Conservation (phyloP, 1,140 invertebrate genomes). For the Megalonaias nervosa region DNA sequence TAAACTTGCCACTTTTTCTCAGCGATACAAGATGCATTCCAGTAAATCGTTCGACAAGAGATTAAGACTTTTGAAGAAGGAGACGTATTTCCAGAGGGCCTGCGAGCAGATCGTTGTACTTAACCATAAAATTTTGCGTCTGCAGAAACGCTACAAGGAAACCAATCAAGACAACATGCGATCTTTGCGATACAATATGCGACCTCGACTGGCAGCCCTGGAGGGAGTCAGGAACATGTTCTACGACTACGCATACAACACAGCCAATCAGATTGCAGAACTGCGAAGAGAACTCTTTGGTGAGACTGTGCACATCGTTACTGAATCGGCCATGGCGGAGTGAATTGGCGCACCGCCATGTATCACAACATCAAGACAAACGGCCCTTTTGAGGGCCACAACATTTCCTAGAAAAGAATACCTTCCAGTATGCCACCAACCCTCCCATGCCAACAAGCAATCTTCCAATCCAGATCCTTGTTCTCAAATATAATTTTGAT, state of each 20-base stretch:
- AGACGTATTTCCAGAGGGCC: too few relatives aligned
- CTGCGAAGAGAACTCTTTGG: conserved; percentile 32
- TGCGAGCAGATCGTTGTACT: conserved; percentile 40
- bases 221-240: conserved; percentile 49
- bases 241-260: too few relatives aligned
- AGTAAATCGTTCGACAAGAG: too few relatives aligned
- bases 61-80: too few relatives aligned
- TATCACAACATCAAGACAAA: conserved; percentile 1
- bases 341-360: neutral
- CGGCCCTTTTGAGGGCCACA: conserved; percentile 19
- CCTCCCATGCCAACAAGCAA: too few relatives aligned
- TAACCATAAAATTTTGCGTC: conserved; percentile 31
- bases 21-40: too few relatives aligned
- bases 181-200: conserved; percentile 41
- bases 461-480: too few relatives aligned
- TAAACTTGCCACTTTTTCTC: too few relatives aligned
- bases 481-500: too few relatives aligned
- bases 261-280: too few relatives aligned
- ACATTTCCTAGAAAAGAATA: conserved; percentile 5
- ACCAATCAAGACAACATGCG: conserved; percentile 33
- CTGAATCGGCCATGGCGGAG: conserved; percentile 12
- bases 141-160: conserved; percentile 30
- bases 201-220: conserved; percentile 39
- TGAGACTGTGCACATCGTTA: conserved; percentile 12
- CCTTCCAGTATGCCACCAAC: too few relatives aligned